Evolutionary conservation across 2,113 vertebrate genomes (phyloP).

Genomic region (Erythrolamprus reginae): DNA sequence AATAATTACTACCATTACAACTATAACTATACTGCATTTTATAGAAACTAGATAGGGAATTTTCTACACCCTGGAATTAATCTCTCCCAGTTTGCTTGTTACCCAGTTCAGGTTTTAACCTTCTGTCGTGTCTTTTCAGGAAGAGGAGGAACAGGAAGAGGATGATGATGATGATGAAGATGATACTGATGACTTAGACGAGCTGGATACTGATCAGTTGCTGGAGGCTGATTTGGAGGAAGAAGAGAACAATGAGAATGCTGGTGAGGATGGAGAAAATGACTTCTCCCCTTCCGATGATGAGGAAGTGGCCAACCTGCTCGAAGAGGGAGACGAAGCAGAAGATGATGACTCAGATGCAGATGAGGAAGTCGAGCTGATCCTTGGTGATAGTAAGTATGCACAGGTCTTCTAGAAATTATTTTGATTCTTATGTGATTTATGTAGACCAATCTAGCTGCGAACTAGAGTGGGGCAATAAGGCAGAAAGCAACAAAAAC

Average conservation of each 20-base stretch:
- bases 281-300: constrained; percentile 91
- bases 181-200: constrained; percentile 86
- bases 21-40: neutral
- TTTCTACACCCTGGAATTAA: neutral
- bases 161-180: constrained; percentile 91
- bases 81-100: neutral
- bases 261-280: constrained; percentile 86
- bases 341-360: constrained; percentile 89
- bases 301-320: constrained; percentile 86
- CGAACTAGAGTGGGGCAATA: neutral
- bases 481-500: neutral
- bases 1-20: neutral
- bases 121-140: constrained; percentile 59
- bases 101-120: neutral
- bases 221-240: constrained; percentile 85
- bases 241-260: constrained; percentile 87
- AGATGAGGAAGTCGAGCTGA: constrained; percentile 85
- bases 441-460: neutral
- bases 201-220: constrained; percentile 88
- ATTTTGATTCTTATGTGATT: neutral
- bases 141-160: constrained; percentile 89
- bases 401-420: neutral
- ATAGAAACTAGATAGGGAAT: neutral
- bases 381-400: constrained; percentile 90
- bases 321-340: constrained; percentile 85